Percentiles rank a stretch among this genome's conserved stretches.
Evolutionary conservation across 92 coral and sea anemone species (phyloP).

Genomic region (Ricordea florida): DNA sequence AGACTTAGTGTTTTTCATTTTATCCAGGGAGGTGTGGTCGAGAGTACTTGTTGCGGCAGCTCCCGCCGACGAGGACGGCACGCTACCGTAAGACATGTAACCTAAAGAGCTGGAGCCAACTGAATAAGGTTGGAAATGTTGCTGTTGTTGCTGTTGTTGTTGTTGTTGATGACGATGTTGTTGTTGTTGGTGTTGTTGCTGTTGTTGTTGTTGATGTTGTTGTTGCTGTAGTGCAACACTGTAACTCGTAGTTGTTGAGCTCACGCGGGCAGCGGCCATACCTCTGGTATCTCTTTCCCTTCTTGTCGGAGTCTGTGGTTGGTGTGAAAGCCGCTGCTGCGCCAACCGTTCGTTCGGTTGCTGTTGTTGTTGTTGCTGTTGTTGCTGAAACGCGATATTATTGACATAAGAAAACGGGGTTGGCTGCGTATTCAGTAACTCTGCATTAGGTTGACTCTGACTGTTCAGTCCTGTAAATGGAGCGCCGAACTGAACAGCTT

Average conservation of each 20-base stretch:
- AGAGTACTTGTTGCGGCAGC: background rate
- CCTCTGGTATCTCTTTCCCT: background rate
- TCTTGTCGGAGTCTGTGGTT: constrained; percentile 23
- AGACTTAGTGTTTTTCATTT: background rate
- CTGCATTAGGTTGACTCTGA: background rate
- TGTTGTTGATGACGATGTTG: constrained; percentile 24
- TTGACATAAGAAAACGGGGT: background rate
- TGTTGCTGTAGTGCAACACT: constrained; percentile 32
- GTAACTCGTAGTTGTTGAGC: constrained; percentile 45
- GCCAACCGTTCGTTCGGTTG: constrained; percentile 6
- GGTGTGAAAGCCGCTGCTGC: constrained; percentile 3
- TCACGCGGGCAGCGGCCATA: constrained; percentile 23
- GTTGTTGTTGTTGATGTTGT: constrained; percentile 33
- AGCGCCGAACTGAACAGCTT: background rate
- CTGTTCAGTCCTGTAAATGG: background rate
- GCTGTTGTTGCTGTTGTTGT: constrained; percentile 23
- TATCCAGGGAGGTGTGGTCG: background rate
- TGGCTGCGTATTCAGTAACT: background rate
- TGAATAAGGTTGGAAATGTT: constrained; percentile 15
- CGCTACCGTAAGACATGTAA: constrained; percentile 8
- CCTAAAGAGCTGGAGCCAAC: no score
- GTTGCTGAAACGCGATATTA: constrained; percentile 12
- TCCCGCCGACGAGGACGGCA: constrained; percentile 20
- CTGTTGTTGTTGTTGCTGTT: constrained; percentile 14
- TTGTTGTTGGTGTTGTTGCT: constrained; percentile 32